These are phyloP conservation scores for Macroramphosus scolopax DNA, from an alignment of 2,797 vertebrate genomes.

Conservation along the genomic window DNA sequence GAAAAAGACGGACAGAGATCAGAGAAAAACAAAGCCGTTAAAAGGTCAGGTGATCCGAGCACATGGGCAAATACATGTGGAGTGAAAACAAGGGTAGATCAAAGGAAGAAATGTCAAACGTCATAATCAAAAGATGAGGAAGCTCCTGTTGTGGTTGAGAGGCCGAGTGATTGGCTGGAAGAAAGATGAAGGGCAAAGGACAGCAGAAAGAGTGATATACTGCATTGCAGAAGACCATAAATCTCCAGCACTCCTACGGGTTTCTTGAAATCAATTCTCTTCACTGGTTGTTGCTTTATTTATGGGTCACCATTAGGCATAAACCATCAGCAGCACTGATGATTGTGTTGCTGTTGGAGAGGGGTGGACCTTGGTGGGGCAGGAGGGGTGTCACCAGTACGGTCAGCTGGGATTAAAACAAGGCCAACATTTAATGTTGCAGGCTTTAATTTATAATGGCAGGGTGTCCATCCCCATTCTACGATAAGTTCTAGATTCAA, in stretches of 20 bases:
- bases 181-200: slow-evolving; percentile 52
- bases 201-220: slow-evolving; percentile 63
- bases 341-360: slow-evolving; percentile 38
- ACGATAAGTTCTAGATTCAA: not conserved
- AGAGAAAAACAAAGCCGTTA: slow-evolving; percentile 20
- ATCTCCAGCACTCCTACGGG: slow-evolving; percentile 61
- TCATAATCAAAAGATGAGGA: slow-evolving; percentile 20
- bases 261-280: slow-evolving; percentile 73
- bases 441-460: not conserved
- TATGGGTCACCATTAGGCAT: slow-evolving; percentile 66
- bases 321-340: slow-evolving; percentile 57
- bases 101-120: slow-evolving; percentile 39
- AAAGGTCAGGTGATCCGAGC: slow-evolving; percentile 37
- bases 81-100: slow-evolving; percentile 24
- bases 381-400: too few relatives aligned
- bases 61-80: slow-evolving; percentile 29
- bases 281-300: slow-evolving; percentile 66
- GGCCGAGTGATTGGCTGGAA: slow-evolving; percentile 27
- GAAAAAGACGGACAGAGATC: not conserved
- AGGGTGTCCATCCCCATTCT: slow-evolving; percentile 7
- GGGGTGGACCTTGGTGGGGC: slow-evolving; percentile 27
- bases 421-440: slow-evolving; percentile 19
- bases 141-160: slow-evolving; percentile 33
- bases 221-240: slow-evolving; percentile 55
- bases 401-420: too few relatives aligned